Base-by-base conservation (phyloP, 2,888 invertebrate species). In the Eucriotettix oculatus region DNA sequence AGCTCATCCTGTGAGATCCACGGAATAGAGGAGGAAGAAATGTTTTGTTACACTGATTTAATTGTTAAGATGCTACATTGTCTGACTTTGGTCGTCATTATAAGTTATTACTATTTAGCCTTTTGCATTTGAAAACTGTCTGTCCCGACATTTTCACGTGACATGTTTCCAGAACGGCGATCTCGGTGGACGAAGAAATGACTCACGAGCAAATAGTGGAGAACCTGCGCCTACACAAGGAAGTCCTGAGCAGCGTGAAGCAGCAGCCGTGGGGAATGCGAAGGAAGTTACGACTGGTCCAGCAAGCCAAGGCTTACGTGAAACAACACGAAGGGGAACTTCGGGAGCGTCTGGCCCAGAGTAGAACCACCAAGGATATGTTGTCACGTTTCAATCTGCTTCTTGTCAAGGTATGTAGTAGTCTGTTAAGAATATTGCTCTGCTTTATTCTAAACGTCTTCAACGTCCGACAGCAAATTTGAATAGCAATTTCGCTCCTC, bases 141-240 rank as follows among this genome's bases (percentile, higher is more conserved):
- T n/a, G n/a, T n/a, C n/a, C n/a, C n/a, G n/a, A n/a, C 29, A 7
- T 29, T 29, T 29, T 29, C 29, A 29, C 29, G 2, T 29, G 29
- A 5, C 2, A 29, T 29, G 7, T 29, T 48, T 48, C 58, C 70
- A 88, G 88, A 64, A 88, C 87, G 16, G 86, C 85, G 14, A 85
- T 86, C 68, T 86, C 86, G 1, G 78, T 88, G 72, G 90, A 90
- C 63, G 90, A 89, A 41, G 62, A 59, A 67, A 84, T 85, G 65
- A 84, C 85, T 0, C 87, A 92, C 70, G 91, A 92, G 69, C 89
- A 91, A 74, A 90, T 93, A 65, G 88, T 88, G 70, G 92, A 92
- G 73, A 93, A 91, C 69, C 86, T 95, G 62, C 85, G 87, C 65
- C 75, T 94, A 43, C 93, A 95, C 73, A 94, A 94, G 71, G 94